Evolutionary conservation across 2,113 vertebrate species (phyloP).

Genomic region (Semicossyphus pulcher): DNA sequence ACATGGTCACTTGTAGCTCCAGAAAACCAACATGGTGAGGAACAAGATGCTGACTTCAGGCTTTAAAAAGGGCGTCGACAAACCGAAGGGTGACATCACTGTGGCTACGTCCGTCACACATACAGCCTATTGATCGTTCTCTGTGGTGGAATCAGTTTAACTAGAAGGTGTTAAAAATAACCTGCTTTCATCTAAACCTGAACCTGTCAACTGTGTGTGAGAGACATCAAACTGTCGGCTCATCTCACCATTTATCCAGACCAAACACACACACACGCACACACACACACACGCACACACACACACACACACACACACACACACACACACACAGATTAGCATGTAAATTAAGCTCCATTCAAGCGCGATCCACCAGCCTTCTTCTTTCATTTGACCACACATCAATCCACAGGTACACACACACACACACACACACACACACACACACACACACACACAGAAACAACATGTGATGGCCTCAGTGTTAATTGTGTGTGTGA

Average conservation of each 20-base stretch:
- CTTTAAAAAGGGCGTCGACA: too few relatives aligned
- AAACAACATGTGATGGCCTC: conserved; percentile 32
- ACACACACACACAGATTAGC: conserved; percentile 69
- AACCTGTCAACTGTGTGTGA: conserved; percentile 17
- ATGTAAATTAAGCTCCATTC: conserved; percentile 83
- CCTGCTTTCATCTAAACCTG: too few relatives aligned
- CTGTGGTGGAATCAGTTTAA: too few relatives aligned
- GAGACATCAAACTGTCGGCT: conserved; percentile 48
- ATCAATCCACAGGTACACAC: conserved; percentile 69
- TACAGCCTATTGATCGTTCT: too few relatives aligned
- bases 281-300: conserved; percentile 42
- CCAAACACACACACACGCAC: conserved; percentile 59
- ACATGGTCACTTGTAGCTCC: too few relatives aligned
- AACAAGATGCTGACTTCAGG: too few relatives aligned
- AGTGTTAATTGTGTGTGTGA: conserved; percentile 60
- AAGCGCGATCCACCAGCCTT: conserved; percentile 73
- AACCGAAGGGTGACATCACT: too few relatives aligned
- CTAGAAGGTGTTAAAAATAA: too few relatives aligned
- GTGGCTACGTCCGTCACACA: too few relatives aligned
- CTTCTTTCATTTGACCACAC: conserved; percentile 79
- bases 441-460: conserved; percentile 23
- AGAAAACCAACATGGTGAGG: too few relatives aligned
- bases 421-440: conserved; percentile 33
- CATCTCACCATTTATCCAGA: conserved; percentile 70
- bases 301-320: conserved; percentile 58